phyloP scores from a whole-genome alignment of 1,140 invertebrate genomes.

The Oncopodura yosiiana region DNA sequence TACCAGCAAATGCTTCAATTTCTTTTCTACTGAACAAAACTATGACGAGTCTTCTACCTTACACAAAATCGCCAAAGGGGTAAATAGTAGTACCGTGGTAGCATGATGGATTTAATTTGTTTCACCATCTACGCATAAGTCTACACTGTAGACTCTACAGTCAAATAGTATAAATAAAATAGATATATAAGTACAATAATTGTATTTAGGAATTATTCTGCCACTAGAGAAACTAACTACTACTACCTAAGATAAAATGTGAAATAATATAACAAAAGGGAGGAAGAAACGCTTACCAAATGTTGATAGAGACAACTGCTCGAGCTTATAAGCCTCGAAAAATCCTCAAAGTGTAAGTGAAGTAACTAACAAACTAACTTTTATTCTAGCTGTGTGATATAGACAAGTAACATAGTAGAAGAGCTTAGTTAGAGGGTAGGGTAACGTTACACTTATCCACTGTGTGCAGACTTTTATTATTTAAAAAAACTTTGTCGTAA shows the following conservation, averaged over 20 bases:
- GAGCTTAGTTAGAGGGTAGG: background rate
- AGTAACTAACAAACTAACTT: background rate
- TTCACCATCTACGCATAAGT: too few species aligned
- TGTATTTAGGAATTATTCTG: background rate
- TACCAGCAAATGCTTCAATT: too few species aligned
- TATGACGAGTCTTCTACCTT: too few species aligned
- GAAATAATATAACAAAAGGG: conserved; percentile 7
- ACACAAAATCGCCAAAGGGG: too few species aligned
- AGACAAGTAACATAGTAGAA: background rate
- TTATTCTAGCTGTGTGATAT: background rate
- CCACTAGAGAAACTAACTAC: background rate
- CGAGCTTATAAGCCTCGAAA: too few species aligned
- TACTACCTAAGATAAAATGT: background rate
- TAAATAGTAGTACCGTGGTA: too few species aligned
- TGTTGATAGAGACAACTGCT: conserved; percentile 16
- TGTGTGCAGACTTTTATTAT: too few species aligned
- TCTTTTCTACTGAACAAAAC: too few species aligned
- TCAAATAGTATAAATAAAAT: background rate
- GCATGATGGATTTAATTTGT: too few species aligned
- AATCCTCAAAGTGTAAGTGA: background rate
- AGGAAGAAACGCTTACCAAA: conserved; percentile 27
- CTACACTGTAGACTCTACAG: too few species aligned
- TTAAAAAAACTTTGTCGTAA: too few species aligned
- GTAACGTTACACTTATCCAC: background rate
- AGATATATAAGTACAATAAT: too few species aligned